Percentiles rank a stretch among this genome's conserved stretches.
These are phyloP conservation scores for Grammomys dolichurus DNA, from an alignment of 2,113 vertebrate species.

Conservation along the genomic window DNA sequence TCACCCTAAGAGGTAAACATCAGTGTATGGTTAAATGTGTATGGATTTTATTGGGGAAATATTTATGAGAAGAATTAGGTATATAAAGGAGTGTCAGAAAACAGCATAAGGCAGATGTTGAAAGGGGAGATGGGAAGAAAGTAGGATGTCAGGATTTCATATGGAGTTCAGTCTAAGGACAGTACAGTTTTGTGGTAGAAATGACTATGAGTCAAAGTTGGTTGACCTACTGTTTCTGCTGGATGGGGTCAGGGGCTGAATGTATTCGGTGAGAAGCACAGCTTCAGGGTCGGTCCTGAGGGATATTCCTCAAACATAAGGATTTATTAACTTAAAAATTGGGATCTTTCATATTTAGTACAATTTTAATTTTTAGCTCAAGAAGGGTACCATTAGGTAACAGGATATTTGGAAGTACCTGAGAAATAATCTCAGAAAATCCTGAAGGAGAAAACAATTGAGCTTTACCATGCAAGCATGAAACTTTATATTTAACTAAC, in stretches of 20 bases:
- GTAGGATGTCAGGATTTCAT: neutral
- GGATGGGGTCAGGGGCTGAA: neutral
- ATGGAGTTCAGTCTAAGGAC: neutral
- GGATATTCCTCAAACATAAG: neutral
- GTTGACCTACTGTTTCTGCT: neutral
- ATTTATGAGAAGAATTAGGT: neutral
- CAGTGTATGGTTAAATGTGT: neutral
- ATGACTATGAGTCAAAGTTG: neutral
- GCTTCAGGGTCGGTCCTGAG: neutral
- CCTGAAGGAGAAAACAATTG: neutral
- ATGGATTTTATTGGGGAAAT: neutral
- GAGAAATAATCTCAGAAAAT: neutral
- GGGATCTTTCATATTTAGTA: neutral
- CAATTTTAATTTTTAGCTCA: neutral
- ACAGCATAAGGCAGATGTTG: neutral
- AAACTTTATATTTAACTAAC: neutral
- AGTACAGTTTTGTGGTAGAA: neutral
- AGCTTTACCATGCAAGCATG: neutral
- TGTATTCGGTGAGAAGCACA: neutral
- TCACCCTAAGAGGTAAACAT: neutral
- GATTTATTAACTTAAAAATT: neutral
- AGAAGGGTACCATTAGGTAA: neutral
- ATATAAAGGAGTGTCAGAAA: neutral
- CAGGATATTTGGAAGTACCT: neutral
- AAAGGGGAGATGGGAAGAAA: neutral